Evolutionary conservation across 2,113 vertebrate species (phyloP).

Genomic region (Montifringilla adamsi): DNA sequence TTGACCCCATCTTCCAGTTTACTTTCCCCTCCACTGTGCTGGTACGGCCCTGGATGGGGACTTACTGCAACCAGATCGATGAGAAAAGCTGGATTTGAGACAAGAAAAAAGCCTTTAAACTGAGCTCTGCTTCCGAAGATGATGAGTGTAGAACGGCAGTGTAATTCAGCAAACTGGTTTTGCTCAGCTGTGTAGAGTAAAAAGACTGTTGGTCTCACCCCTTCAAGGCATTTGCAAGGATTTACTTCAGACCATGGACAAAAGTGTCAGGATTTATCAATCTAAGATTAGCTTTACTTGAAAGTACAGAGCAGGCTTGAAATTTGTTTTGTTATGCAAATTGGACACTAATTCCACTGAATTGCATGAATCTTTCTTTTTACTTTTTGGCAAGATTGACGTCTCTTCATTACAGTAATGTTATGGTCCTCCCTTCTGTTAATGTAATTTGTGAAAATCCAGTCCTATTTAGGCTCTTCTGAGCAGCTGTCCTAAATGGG

Average conservation of each 20-base stretch:
- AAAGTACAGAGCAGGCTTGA: not conserved
- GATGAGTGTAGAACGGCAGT: not conserved
- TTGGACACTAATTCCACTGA: not conserved
- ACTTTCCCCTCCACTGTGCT: not conserved
- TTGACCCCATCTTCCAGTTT: not conserved
- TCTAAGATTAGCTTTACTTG: not conserved
- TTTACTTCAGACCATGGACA: not conserved
- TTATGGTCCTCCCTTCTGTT: not conserved
- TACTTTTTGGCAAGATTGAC: not conserved
- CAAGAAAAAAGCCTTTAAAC: not conserved
- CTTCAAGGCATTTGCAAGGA: not conserved
- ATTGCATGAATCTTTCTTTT: not conserved
- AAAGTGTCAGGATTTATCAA: not conserved
- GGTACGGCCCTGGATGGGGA: not conserved
- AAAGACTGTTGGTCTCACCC: not conserved
- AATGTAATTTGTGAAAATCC: slow-evolving; percentile 25
- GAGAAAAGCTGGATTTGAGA: not conserved
- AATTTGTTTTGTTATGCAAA: not conserved
- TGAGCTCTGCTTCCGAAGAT: not conserved
- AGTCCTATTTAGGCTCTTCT: not conserved
- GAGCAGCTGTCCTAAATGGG: slow-evolving; percentile 16
- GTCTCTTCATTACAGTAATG: not conserved
- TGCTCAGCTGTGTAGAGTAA: not conserved
- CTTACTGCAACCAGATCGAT: not conserved
- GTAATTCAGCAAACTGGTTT: not conserved